phyloP scores from a whole-genome alignment of 2,797 vertebrate species.

The Acanthurus lineatus region DNA sequence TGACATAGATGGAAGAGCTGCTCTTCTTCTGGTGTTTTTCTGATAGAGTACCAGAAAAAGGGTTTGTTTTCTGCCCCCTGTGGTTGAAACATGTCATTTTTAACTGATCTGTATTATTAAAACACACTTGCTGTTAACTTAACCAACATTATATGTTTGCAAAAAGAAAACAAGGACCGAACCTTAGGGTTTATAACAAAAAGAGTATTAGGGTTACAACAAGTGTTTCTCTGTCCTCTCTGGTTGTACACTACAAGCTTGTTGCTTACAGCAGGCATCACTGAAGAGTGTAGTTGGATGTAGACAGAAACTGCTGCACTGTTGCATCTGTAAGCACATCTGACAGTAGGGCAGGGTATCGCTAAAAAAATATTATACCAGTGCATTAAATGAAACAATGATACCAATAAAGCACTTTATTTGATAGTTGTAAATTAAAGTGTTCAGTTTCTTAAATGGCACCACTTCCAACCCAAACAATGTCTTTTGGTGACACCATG shows the following conservation, averaged over 20 bases:
- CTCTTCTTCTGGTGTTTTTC: not conserved
- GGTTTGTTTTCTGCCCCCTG: not conserved
- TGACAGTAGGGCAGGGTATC: too few relatives aligned
- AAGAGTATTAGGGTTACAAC: too few relatives aligned
- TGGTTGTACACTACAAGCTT: not conserved
- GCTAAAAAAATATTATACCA: too few relatives aligned
- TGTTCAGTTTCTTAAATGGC: too few relatives aligned
- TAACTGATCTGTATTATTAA: not conserved
- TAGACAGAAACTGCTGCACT: not conserved
- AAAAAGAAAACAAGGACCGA: not conserved
- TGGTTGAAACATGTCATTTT: not conserved
- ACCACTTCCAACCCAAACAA: too few relatives aligned
- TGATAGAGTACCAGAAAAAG: not conserved
- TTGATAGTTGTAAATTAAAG: too few relatives aligned
- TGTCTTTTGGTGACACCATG: too few relatives aligned
- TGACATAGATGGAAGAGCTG: not conserved
- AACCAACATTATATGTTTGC: not conserved
- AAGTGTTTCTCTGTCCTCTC: too few relatives aligned
- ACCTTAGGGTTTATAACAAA: too few relatives aligned
- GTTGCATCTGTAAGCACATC: not conserved
- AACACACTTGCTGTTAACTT: not conserved
- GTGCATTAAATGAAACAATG: too few relatives aligned
- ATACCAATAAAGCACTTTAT: too few relatives aligned
- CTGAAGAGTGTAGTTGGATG: not conserved
- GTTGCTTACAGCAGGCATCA: not conserved